Conservation (phyloP, 2,888 invertebrate species). For the Portevinia maculata region DNA sequence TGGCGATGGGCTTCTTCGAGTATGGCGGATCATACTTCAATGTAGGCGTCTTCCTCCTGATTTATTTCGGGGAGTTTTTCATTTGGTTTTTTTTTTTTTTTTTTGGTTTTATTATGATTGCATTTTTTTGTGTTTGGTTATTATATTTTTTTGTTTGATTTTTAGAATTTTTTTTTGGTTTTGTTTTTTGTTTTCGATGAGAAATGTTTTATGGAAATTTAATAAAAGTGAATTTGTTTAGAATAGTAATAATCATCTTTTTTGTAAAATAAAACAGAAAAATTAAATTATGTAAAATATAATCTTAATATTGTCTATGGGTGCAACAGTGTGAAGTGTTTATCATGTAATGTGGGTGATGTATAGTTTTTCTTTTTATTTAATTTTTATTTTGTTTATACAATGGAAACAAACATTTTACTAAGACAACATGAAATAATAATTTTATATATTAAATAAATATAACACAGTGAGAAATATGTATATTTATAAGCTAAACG, state of each 20-base stretch:
- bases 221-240: slow-evolving; percentile 74
- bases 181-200: slow-evolving; percentile 67
- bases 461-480: slow-evolving; percentile 57
- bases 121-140: slow-evolving; percentile 43
- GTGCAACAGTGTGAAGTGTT: slow-evolving; percentile 44
- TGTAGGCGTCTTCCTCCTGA: slow-evolving; percentile 94
- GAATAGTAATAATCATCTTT: slow-evolving; percentile 67
- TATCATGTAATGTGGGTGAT: slow-evolving; percentile 63
- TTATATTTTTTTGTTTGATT: slow-evolving; percentile 63
- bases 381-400: slow-evolving; percentile 43
- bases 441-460: slow-evolving; percentile 16
- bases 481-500: slow-evolving; percentile 56
- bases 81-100: slow-evolving; percentile 75
- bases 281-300: slow-evolving; percentile 24
- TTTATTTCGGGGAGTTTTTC: slow-evolving; percentile 75
- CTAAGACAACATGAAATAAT: slow-evolving; percentile 61
- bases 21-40: slow-evolving; percentile 95
- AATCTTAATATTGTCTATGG: slow-evolving; percentile 33
- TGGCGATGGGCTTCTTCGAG: slow-evolving; percentile 91
- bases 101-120: slow-evolving; percentile 40
- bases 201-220: slow-evolving; percentile 73
- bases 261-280: slow-evolving; percentile 41
- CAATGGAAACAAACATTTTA: slow-evolving; percentile 71
- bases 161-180: slow-evolving; percentile 56
- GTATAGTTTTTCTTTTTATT: slow-evolving; percentile 25